Base-by-base conservation (phyloP, 2,797 vertebrate genomes). In the Fringilla coelebs region DNA sequence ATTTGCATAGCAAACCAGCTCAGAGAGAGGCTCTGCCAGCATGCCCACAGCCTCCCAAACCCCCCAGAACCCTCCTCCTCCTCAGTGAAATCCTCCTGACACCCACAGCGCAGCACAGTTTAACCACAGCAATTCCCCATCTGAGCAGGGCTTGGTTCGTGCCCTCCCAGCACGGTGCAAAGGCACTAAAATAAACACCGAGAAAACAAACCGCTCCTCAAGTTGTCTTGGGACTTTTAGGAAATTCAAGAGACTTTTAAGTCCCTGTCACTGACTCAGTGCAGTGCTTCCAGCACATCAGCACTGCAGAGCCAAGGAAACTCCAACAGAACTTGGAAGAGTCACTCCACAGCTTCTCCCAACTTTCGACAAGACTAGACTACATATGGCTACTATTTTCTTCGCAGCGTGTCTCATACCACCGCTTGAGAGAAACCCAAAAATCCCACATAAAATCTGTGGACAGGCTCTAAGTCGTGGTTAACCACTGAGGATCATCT, bases 1-100 rank as follows among this genome's bases (percentile, higher is more conserved):
- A 94, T 95, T 66, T 92, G 93, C 96, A 96, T 92, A 95, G 85
- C n/a, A 48, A 94, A 78, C 29, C 95, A 8, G 43, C 91, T 67
- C 54, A 4, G 81, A 84, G 87, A 21, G 40, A 66, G 60, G 52
- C 67, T 72, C 67, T 54, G 83, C 14, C 89, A 10, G 68, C 48
- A 4, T 5, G 6, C 3, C 61, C 73, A 17, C 77, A 40, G 60
- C 67, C 49, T 49, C 73, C 87, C 93, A 60, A 41, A 61, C 26
- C 3, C 24, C 70, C 48, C 88, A 85, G 94, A 40, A 38, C 54
- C 14, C 63, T 48, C 83, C 90, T 58, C 43, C 32, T 79, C 83
- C 90, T 52, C 46, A 17, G 16, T 24, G 52, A 85, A 58, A 91
- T 26, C 89, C 85, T 32, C 77, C 88, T 46, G 74, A 61, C 13